Evolutionary conservation across 2,888 invertebrate genomes (phyloP).

Genomic region (Ochropleura plecta): DNA sequence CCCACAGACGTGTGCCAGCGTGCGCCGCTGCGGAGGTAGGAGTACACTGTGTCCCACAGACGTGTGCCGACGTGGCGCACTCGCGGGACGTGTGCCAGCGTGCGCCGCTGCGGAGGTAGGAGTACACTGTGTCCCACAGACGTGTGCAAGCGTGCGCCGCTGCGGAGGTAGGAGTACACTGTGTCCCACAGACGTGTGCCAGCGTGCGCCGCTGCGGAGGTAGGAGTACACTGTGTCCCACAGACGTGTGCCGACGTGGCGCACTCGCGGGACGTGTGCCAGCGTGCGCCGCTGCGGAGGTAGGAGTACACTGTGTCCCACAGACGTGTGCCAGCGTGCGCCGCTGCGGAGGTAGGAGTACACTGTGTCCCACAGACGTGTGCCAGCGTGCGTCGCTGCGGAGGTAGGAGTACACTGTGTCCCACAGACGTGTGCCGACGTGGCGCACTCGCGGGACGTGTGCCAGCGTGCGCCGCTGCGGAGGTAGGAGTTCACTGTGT

Average conservation of each 20-base stretch:
- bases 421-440: slow-evolving; percentile 89
- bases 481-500: slow-evolving; percentile 49
- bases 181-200: slow-evolving; percentile 60
- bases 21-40: slow-evolving; percentile 63
- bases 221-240: slow-evolving; percentile 19
- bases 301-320: slow-evolving; percentile 60
- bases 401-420: slow-evolving; percentile 49
- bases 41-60: slow-evolving; percentile 59
- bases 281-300: slow-evolving; percentile 61
- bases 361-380: neutral
- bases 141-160: slow-evolving; percentile 32
- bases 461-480: slow-evolving; percentile 55
- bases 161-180: slow-evolving; percentile 59
- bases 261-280: too few relatives aligned
- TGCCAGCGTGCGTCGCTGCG: slow-evolving; percentile 53
- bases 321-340: slow-evolving; percentile 23
- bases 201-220: slow-evolving; percentile 62
- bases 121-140: neutral
- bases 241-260: too few relatives aligned
- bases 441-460: slow-evolving; percentile 78
- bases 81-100: slow-evolving; percentile 26
- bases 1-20: slow-evolving; percentile 7
- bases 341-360: slow-evolving; percentile 63
- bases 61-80: slow-evolving; percentile 91
- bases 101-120: slow-evolving; percentile 63